Base-by-base conservation (phyloP, 2,797 vertebrate genomes). In the Rousettus madagascariensis region DNA sequence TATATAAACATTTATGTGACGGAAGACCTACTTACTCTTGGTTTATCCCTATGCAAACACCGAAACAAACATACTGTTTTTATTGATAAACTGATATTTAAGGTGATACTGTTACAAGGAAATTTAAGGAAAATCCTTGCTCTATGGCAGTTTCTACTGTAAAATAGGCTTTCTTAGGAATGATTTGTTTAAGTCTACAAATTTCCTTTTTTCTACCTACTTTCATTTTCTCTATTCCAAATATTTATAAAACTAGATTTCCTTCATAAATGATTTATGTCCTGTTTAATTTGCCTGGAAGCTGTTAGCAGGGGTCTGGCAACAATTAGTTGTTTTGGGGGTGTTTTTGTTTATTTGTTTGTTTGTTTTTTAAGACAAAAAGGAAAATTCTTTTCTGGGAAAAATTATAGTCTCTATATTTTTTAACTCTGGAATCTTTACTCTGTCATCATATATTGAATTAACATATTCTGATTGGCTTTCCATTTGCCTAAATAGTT, bases 221-320 rank as follows among this genome's bases (percentile, higher is more conserved):
- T 82, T 95, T 93, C 69, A 74, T 96, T 90, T 96, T 84, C 75
- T 91, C 43, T 59, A 69, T 79, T 94, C 68, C 51, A 96, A 96
- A 96, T 95, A 93, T 93, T 97, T 95, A 95, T 77, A 95, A 84
- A 91, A 96, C 69, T 86, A 66, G 90, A 84, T 94, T 86, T 95
- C 33, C 59, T 84, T 86, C 65, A 92, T 87, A 92, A 83, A 69
- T 96, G 84, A 96, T 96, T 96, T 96, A 91, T 90, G 33, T 86
- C 93, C 61, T 92, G 51, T 97, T 90, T 94, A 95, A 94, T 94
- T 95, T 96, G 80, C 26, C 46, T 89, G 38, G 77, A 96, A 69
- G 51, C 66, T 69, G 8, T 87, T 95, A 83, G 69, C 36, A 90
- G 46, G 33, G 38, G 26, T 94, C 95, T 94, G 88, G 53, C 95